A percentile compares a stretch with the other conserved stretches of the same genome.
These are phyloP conservation scores for Amaurobius ferox DNA, from an alignment of 2,888 invertebrate species.

Conservation along the genomic window DNA sequence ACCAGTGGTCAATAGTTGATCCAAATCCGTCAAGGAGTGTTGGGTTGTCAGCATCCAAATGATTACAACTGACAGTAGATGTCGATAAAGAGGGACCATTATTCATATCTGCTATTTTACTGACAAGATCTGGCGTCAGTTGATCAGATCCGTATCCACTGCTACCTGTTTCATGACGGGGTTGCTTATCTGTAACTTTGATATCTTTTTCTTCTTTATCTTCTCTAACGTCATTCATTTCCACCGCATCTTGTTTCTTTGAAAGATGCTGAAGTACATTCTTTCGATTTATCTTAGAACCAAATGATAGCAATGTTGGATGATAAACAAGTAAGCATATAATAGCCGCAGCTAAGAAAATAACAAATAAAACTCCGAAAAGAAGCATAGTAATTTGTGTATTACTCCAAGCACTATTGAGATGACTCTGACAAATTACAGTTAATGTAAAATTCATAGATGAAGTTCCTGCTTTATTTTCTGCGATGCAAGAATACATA, in stretches of 20 bases:
- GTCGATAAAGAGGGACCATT: slow-evolving; percentile 66
- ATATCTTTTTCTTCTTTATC: slow-evolving; percentile 69
- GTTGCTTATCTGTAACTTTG: slow-evolving; percentile 73
- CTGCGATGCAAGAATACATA: slow-evolving; percentile 88
- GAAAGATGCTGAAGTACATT: slow-evolving; percentile 69
- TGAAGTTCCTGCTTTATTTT: slow-evolving; percentile 90
- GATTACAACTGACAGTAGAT: slow-evolving; percentile 67
- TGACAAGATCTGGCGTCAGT: slow-evolving; percentile 73
- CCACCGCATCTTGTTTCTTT: slow-evolving; percentile 65
- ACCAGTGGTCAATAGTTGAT: slow-evolving; percentile 57
- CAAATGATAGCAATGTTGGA: slow-evolving; percentile 43
- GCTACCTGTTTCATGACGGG: slow-evolving; percentile 73
- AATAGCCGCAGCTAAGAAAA: slow-evolving; percentile 80
- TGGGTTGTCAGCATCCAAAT: slow-evolving; percentile 58
- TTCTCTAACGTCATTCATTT: slow-evolving; percentile 53
- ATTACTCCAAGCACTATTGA: slow-evolving; percentile 77
- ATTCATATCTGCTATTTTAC: slow-evolving; percentile 70
- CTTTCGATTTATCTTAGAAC: slow-evolving; percentile 64
- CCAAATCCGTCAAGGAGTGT: slow-evolving; percentile 54
- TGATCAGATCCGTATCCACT: slow-evolving; percentile 74
- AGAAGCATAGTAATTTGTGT: slow-evolving; percentile 85
- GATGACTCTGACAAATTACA: slow-evolving; percentile 80
- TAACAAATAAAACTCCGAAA: slow-evolving; percentile 82
- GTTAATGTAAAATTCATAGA: slow-evolving; percentile 93
- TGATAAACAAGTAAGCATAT: slow-evolving; percentile 76